These are phyloP conservation scores for Gobius niger DNA, from an alignment of 2,113 vertebrate species.

Conservation along the genomic window DNA sequence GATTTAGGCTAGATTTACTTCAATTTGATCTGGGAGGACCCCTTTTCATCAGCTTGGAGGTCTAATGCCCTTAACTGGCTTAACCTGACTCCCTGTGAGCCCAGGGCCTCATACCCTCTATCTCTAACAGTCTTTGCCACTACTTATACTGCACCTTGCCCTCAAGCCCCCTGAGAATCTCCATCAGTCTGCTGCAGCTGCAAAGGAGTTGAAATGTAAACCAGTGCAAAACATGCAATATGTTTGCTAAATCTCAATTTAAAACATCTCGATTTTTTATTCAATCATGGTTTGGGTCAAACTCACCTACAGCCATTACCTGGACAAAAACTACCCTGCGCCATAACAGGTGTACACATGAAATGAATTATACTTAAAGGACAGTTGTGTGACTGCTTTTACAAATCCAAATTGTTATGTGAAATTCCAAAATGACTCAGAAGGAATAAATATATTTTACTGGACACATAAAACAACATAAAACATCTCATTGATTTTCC, in stretches of 20 bases:
- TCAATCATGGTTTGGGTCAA: too few relatives aligned
- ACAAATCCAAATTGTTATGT: too few relatives aligned
- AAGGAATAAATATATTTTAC: too few relatives aligned
- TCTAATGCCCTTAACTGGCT: constrained; percentile 87
- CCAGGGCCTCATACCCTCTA: constrained; percentile 58
- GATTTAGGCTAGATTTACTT: constrained; percentile 87
- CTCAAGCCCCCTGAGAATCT: constrained; percentile 56
- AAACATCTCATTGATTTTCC: too few relatives aligned
- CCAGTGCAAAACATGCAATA: constrained; percentile 58
- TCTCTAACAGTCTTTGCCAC: constrained; percentile 53
- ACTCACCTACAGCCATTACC: not conserved
- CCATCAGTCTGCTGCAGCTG: constrained; percentile 53
- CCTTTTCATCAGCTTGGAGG: constrained; percentile 87
- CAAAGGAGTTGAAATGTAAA: constrained; percentile 53
- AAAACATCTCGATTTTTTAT: not conserved
- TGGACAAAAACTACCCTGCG: constrained; percentile 12
- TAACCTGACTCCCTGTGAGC: constrained; percentile 79
- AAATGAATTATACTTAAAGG: constrained; percentile 46
- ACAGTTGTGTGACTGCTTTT: constrained; percentile 32
- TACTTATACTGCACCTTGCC: constrained; percentile 40
- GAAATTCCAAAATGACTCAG: too few relatives aligned
- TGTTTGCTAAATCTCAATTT: constrained; percentile 43
- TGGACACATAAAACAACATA: too few relatives aligned
- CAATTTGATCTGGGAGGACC: constrained; percentile 81
- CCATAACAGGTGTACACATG: constrained; percentile 38